Percentiles rank a stretch among this genome's conserved stretches.
These are phyloP conservation scores for Notoglanidium macrostoma DNA, from an alignment of 2,797 vertebrate species.

Conservation along the genomic window DNA sequence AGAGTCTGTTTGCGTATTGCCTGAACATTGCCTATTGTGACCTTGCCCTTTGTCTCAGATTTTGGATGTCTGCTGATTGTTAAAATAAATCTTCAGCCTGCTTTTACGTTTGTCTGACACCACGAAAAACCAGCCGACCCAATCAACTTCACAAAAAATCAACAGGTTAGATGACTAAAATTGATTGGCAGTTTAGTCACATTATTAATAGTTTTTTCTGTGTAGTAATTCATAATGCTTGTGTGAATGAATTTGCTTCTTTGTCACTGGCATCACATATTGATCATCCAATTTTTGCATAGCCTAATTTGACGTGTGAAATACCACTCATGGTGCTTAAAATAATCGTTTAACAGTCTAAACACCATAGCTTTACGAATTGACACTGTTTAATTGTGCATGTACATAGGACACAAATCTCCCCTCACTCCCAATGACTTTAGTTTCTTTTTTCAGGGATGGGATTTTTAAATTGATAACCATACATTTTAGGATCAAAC, in stretches of 20 bases:
- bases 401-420: background rate
- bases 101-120: too few relatives aligned
- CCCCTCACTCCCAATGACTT: background rate
- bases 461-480: background rate
- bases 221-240: background rate
- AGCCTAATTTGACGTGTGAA: background rate
- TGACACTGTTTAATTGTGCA: background rate
- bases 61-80: too few relatives aligned
- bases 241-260: background rate
- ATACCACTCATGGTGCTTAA: background rate
- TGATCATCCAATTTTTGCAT: background rate
- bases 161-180: background rate
- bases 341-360: background rate
- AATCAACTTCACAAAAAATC: background rate
- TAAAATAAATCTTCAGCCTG: too few relatives aligned
- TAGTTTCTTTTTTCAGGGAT: too few relatives aligned
- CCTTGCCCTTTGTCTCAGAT: too few relatives aligned
- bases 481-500: background rate
- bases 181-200: background rate
- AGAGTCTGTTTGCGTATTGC: too few relatives aligned
- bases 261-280: background rate
- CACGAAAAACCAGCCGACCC: background rate
- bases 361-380: background rate
- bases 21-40: too few relatives aligned
- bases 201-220: background rate